Base-by-base conservation (phyloP, 2,888 invertebrate species). In the Creontiades dilutus region DNA sequence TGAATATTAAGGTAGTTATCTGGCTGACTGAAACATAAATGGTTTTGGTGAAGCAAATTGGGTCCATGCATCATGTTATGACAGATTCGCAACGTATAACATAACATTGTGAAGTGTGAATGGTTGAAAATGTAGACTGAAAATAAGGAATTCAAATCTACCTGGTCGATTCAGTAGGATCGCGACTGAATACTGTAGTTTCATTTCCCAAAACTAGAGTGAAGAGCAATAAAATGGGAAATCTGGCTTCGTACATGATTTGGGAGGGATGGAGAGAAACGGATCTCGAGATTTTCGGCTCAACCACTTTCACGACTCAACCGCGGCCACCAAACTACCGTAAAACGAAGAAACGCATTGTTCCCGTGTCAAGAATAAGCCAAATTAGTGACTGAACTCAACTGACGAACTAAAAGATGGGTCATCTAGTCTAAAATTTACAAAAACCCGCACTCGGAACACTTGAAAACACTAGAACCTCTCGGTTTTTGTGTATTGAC, bases 401-500 rank as follows among this genome's bases (percentile, higher is more conserved):
- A 23, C 9, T 23, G n/a, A n/a, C 68, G 68, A 0, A 23, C 23
- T 68, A 23, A 13, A 12, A 68, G 5, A 5, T 19, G 27, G 68
- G 68, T 4, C 68, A 68, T 68, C 7, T 23, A 19, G 1, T 5
- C 2, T 23, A 23, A 68, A 68, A 7, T 68, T 68, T 23, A 37
- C 37, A 68, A 68, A 23, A 68, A 68, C 27, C 68, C 68, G 13
- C 23, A 68, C 23, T 68, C 7, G 68, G 23, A 19, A n/a, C 61
- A n/a, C 61, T 61, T n/a, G 19, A 61, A 68, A 68, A 68, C 68
- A 68, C 68, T 68, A 13, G 68, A 88, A 88, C 88, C 88, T 88
- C 88, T 88, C 88, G 68, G 23, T n/a, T 48, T 23, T 52, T 88
- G 52, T 47, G 78, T 88, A 88, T 88, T 88, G 88, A 88, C 48